Evolutionary conservation across 2,113 vertebrate genomes (phyloP).

Genomic region (Progne subis): DNA sequence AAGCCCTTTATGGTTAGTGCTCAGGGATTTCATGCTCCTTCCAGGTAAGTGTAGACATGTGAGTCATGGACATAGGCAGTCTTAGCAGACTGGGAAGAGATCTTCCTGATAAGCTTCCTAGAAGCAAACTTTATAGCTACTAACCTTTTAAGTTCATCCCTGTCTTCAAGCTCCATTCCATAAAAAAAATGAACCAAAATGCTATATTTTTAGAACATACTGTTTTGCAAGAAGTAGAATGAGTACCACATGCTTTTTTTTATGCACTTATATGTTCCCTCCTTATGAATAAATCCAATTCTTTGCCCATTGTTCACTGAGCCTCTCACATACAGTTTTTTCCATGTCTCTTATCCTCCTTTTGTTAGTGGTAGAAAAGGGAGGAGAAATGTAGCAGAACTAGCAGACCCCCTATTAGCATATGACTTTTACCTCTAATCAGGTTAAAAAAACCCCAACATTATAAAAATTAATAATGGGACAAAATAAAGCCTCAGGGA

Average conservation of each 20-base stretch:
- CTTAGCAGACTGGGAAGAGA: neutral
- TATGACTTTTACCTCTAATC: neutral
- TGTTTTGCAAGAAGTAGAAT: neutral
- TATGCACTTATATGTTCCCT: neutral
- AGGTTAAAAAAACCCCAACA: neutral
- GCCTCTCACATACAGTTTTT: neutral
- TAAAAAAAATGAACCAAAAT: neutral
- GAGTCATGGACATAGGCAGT: neutral
- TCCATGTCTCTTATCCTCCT: neutral
- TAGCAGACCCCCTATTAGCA: neutral
- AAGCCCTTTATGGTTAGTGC: neutral
- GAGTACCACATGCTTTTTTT: neutral
- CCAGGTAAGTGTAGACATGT: neutral
- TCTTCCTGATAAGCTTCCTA: neutral
- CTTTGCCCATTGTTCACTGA: neutral
- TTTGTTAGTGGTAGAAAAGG: neutral
- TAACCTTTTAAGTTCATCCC: neutral
- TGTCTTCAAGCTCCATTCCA: neutral
- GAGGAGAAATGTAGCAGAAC: neutral
- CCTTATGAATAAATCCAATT: neutral
- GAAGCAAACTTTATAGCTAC: neutral
- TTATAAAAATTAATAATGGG: neutral
- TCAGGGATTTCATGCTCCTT: neutral
- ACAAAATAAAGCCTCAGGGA: slow-evolving; percentile 46
- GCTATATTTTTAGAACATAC: neutral